phyloP scores from a whole-genome alignment of 23 tunicate genomes.

The Trididemnum clinides region DNA sequence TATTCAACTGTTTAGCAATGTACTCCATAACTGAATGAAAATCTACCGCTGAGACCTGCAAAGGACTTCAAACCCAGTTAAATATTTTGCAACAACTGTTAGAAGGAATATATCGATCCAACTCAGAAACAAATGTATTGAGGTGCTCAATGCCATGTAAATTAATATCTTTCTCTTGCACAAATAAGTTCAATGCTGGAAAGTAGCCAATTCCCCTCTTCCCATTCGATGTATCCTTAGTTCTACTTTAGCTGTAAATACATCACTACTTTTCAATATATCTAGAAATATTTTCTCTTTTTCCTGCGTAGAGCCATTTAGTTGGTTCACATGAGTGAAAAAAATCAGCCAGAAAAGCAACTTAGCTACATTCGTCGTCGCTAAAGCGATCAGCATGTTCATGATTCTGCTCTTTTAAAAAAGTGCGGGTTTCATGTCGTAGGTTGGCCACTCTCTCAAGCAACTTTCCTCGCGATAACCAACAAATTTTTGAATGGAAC shows the following conservation, averaged over 20 bases:
- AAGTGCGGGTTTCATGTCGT: conserved; percentile 32
- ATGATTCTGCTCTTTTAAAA: too few relatives aligned
- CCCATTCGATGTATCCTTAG: conserved; percentile 40
- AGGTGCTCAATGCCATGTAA: background rate
- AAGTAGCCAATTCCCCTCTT: conserved; percentile 25
- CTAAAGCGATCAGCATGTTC: conserved; percentile 37
- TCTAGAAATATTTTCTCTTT: conserved; percentile 41
- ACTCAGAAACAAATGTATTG: conserved; percentile 35
- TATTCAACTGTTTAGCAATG: conserved; percentile 42
- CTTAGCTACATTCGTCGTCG: conserved; percentile 14
- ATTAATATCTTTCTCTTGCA: too few relatives aligned
- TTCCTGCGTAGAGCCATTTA: conserved; percentile 37
- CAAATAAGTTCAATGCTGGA: too few relatives aligned
- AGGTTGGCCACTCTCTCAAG: conserved; percentile 19
- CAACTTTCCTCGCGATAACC: conserved; percentile 3
- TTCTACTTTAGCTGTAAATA: conserved; percentile 24
- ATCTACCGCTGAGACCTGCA: conserved; percentile 40
- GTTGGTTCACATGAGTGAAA: conserved; percentile 31
- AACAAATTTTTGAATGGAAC: background rate
- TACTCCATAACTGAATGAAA: conserved; percentile 4
- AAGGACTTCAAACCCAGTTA: conserved; percentile 57
- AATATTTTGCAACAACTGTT: conserved; percentile 31
- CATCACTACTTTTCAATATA: conserved; percentile 23
- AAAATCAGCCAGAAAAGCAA: conserved; percentile 8
- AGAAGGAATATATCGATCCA: too few relatives aligned